Base-by-base conservation (phyloP, 2,113 vertebrate genomes). In the Elephantulus edwardii region DNA sequence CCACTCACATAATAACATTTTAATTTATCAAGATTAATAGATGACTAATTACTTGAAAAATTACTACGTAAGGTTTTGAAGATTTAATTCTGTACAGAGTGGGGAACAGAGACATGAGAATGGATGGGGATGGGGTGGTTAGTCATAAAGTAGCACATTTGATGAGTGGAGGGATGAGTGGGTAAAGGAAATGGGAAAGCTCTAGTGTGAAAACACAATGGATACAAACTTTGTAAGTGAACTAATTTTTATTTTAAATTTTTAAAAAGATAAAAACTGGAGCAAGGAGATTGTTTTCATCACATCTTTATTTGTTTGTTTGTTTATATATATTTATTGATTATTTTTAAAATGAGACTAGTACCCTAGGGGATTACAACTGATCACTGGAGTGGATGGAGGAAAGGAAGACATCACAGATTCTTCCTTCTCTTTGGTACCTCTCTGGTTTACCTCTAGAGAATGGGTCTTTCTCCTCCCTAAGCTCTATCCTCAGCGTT, bases 11-110 rank as follows among this genome's bases (percentile, higher is more conserved):
- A 22, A n/a, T 42, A 58, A 16, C 9, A 40, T 40, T 80, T 30
- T 52, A 58, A 83, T 89, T 70, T 90, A 48, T 20, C 46, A 76
- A 74, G 44, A 91, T 60, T 76, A 90, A 88, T 54, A 78, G 22
- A 35, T 81, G 26, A 58, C 58, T n/a, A n/a, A n/a, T 90, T 76
- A 77, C 8, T 86, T 91, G 22, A 92, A 75, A 88, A 75, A 83
- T 70, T 72, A 87, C 26, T 81, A 33, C 74, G 60, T 60, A 48
- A 79, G 22, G 19, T 81, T 20, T 38, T 48, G 64, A 87, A 87
- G 40, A 92, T 22, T 0, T 35, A 76, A 89, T 3, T 38, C 14
- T 40, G 13, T 60, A 75, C 93, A 66, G 46, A 83, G 64, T 6
- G 20, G 24, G 35, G 12, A 35, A 93, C 0, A 1, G 80, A 86